Percentiles rank a stretch among this genome's conserved stretches.
Evolutionary conservation across 2,888 invertebrate species (phyloP).

Genomic region (Coleophora flavipennella): DNA sequence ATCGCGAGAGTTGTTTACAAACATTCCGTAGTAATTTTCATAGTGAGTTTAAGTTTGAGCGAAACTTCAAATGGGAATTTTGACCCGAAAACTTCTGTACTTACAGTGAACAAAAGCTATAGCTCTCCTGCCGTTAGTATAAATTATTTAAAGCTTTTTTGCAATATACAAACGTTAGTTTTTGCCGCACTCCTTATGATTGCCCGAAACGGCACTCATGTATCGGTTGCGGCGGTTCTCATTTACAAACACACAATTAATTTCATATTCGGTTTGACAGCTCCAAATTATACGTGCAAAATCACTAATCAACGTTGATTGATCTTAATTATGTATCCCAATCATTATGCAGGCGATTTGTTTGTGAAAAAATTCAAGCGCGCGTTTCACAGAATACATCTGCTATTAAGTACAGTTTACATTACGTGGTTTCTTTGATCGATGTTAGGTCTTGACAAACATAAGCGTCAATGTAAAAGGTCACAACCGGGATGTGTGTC

Average conservation of each 20-base stretch:
- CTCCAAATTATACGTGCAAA: conserved; percentile 42
- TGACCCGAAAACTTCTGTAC: neutral
- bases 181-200: conserved; percentile 61
- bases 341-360: conserved; percentile 14
- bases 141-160: conserved; percentile 55
- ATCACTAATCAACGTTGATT: conserved; percentile 26
- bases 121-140: conserved; percentile 25
- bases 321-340: conserved; percentile 22
- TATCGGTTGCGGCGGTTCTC: conserved; percentile 37
- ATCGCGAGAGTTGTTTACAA: conserved; percentile 52
- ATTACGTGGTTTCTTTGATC: conserved; percentile 26
- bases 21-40: conserved; percentile 25
- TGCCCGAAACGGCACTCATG: conserved; percentile 45
- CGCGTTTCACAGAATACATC: neutral
- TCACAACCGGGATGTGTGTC: conserved; percentile 22
- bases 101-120: neutral
- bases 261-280: conserved; percentile 57
- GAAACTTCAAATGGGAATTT: neutral
- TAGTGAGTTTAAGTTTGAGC: conserved; percentile 1
- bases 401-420: conserved; percentile 16
- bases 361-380: too few relatives aligned
- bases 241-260: conserved; percentile 55
- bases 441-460: conserved; percentile 20
- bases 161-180: conserved; percentile 39
- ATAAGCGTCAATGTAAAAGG: conserved; percentile 48